Evolutionary conservation across 2,797 vertebrate species (phyloP).

Genomic region (Steatocranus sp.): DNA sequence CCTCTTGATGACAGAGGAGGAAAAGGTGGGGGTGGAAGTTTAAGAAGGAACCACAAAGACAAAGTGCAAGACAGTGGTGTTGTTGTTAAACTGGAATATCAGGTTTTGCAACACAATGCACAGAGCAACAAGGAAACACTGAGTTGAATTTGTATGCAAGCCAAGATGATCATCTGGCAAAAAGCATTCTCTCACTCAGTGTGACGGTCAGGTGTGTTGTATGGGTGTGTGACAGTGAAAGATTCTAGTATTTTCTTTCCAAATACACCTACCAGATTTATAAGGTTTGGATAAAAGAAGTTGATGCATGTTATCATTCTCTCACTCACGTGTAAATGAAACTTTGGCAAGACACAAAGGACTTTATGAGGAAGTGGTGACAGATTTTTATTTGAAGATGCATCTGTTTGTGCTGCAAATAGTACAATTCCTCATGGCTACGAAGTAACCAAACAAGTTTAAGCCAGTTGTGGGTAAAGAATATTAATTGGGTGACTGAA

Average conservation of each 20-base stretch:
- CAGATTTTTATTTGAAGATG: background rate
- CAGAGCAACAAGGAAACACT: constrained; percentile 3
- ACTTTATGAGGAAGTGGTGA: background rate
- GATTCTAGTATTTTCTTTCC: background rate
- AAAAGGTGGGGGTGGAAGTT: background rate
- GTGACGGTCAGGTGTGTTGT: background rate
- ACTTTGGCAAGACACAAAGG: background rate
- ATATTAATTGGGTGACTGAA: background rate
- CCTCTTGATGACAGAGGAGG: background rate
- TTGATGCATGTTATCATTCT: background rate
- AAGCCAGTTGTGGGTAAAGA: background rate
- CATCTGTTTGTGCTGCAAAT: background rate
- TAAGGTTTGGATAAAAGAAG: background rate
- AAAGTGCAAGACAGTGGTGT: background rate
- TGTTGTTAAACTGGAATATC: constrained; percentile 37
- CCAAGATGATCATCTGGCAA: background rate
- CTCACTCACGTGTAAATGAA: background rate
- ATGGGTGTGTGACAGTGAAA: background rate
- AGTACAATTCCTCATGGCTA: background rate
- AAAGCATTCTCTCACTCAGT: background rate
- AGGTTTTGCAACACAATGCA: constrained; percentile 25
- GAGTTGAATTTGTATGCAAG: constrained; percentile 1
- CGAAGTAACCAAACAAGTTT: background rate
- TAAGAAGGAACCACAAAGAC: background rate
- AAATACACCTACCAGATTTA: background rate